Evolutionary conservation across 2,797 vertebrate species (phyloP).

Genomic region (Ptychobarbus kaznakovi): DNA sequence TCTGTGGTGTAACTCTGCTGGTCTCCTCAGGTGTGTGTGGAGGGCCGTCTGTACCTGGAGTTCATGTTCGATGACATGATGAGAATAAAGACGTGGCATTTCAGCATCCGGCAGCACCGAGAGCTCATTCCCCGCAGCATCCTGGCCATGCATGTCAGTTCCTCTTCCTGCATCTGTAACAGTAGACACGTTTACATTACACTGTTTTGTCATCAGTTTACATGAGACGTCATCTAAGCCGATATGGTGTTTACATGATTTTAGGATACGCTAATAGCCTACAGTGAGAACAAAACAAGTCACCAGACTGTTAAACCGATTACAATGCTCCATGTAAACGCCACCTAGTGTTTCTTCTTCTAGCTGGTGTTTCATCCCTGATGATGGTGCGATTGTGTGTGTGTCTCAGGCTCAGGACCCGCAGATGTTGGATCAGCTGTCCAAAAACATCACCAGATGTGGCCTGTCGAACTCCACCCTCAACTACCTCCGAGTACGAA

Average conservation of each 20-base stretch:
- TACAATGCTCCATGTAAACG: no score
- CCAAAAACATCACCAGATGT: constrained; percentile 90
- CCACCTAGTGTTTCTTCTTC: no score
- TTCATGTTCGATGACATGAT: constrained; percentile 95
- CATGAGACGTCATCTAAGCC: no score
- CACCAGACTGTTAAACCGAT: no score
- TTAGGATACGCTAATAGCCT: no score
- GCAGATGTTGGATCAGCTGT: constrained; percentile 91
- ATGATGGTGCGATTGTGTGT: neutral
- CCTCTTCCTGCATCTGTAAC: neutral
- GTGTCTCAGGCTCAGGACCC: constrained; percentile 84
- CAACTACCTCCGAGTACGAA: constrained; percentile 93
- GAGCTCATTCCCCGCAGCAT: constrained; percentile 90
- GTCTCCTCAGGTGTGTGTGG: constrained; percentile 83
- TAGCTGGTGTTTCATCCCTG: neutral
- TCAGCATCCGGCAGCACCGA: constrained; percentile 90
- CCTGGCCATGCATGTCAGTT: constrained; percentile 89
- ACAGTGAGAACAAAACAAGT: no score
- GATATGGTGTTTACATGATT: no score
- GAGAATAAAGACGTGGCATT: constrained; percentile 93
- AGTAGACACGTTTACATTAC: no score
- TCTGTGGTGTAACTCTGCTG: constrained; percentile 74
- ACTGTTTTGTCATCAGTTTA: no score
- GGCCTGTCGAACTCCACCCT: constrained; percentile 91
- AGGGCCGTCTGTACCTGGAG: constrained; percentile 88